Evolutionary conservation across 2,888 invertebrate species (phyloP), one percentile per base, ranked within the genome.

Genomic region (Phasia obesa): DNA sequence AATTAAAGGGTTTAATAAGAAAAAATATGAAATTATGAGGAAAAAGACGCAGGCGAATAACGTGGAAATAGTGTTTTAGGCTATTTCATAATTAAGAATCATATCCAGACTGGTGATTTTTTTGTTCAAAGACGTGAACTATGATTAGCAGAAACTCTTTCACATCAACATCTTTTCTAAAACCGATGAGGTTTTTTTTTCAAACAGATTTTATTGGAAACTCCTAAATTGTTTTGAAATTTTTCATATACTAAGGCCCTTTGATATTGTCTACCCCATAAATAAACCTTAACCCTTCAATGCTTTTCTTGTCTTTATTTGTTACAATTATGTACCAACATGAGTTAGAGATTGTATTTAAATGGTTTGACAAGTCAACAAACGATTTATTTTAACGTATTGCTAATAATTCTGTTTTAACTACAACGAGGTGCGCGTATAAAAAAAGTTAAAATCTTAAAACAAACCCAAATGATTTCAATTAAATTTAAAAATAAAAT

Each of bases 401-500:
- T 67, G 38, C 51, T 47, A 65, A 78, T 83, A 79, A 74, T 65
- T 83, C 47, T 57, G 6, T 23, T 25, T 65, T 62, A 67, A 35
- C 42, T 44, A n/a, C n/a, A n/a, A n/a, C 25, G 13, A 44, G 35
- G 13, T 42, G 47, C 53, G 49, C 19, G 51, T 13, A 76, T 6
- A 21, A 51, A 55, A 25, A 13, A 2, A 19, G n/a, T n/a, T 53
- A 17, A 15, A 27, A 47, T 60, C 25, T 31, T n/a, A n/a, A 51
- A 25, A 75, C 53, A 19, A 67, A 64, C 17, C 49, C 53, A 75
- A 83, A 83, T 79, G 53, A 79, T 71, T 83, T 79, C 75, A 83
- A 83, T 79, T 83, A 79, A 83, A 79, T 83, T 70, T 75, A 79
- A 83, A 79, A 75, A 62, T 71, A 75, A 83, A 79, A 79, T 83